A percentile compares a stretch with the other conserved stretches of the same genome.
These are phyloP conservation scores for Patella ulyssiponensis DNA, from an alignment of 2,888 invertebrate species.

Conservation along the genomic window DNA sequence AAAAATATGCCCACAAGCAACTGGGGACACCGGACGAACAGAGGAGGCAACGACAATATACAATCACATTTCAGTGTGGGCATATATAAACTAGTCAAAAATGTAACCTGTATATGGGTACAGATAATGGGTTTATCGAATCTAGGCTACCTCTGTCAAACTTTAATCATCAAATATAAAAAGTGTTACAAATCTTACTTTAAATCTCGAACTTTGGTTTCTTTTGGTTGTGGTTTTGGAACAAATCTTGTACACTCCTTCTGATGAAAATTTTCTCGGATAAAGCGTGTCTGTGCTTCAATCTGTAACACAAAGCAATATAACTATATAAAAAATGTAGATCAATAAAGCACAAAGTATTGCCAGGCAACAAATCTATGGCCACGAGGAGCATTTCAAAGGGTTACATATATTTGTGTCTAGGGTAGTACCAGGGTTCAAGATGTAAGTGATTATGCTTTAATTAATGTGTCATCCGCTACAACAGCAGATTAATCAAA, in stretches of 20 bases:
- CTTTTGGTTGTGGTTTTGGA: constrained; percentile 49
- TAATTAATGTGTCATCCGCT: no score
- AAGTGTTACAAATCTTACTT: constrained; percentile 41
- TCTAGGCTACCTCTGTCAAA: constrained; percentile 41
- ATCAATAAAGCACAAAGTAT: background rate
- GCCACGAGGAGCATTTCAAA: no score
- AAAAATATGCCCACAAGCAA: no score
- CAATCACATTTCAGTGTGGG: background rate
- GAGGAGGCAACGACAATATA: no score
- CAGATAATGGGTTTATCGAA: no score
- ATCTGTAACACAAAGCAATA: background rate
- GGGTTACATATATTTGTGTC: no score
- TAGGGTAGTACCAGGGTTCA: no score
- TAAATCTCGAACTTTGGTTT: constrained; percentile 43
- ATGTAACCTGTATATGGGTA: background rate
- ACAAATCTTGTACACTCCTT: constrained; percentile 57
- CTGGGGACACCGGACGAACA: no score
- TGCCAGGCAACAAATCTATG: no score
- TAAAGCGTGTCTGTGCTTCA: constrained; percentile 40
- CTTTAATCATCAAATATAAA: constrained; percentile 5
- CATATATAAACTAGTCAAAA: background rate
- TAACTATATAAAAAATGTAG: background rate
- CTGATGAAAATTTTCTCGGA: constrained; percentile 50
- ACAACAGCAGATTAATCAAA: no score
- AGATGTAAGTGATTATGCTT: no score